A percentile compares a stretch with the other conserved stretches of the same genome.
Evolutionary conservation across 2,113 vertebrate genomes (phyloP).

Genomic region (Conger conger): DNA sequence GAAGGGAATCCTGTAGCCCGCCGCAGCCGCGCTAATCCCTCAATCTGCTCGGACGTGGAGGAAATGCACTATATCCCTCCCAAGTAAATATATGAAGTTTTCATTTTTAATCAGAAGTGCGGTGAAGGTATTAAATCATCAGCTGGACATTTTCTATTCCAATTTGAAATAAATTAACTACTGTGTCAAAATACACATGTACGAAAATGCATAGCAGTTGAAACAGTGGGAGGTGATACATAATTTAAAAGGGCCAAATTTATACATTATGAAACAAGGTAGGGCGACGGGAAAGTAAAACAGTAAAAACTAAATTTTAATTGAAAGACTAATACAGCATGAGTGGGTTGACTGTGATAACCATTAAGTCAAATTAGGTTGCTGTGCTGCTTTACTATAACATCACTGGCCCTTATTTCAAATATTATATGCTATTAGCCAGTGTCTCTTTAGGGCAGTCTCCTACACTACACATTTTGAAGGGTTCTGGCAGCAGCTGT

Average conservation of each 20-base stretch:
- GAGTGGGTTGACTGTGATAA: neutral
- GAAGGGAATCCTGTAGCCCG: constrained; percentile 21
- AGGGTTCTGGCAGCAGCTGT: too few species aligned
- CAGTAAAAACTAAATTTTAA: neutral
- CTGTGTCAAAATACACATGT: neutral
- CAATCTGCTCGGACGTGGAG: constrained; percentile 6
- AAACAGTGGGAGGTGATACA: neutral
- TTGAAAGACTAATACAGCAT: neutral
- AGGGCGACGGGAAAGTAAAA: too few species aligned
- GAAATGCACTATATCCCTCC: neutral
- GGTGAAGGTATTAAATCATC: neutral
- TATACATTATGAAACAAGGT: neutral
- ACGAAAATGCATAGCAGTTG: neutral
- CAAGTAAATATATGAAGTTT: neutral
- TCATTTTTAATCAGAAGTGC: neutral
- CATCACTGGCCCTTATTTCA: neutral
- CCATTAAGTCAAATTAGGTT: neutral
- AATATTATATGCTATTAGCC: too few species aligned
- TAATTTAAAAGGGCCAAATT: neutral
- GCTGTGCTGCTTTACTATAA: neutral
- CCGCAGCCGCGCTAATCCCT: neutral
- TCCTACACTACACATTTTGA: too few species aligned
- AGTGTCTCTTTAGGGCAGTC: too few species aligned
- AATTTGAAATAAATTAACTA: neutral
- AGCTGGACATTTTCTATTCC: neutral